Base-by-base conservation (phyloP, 2,797 vertebrate species). In the Semaprochilodus insignis region DNA sequence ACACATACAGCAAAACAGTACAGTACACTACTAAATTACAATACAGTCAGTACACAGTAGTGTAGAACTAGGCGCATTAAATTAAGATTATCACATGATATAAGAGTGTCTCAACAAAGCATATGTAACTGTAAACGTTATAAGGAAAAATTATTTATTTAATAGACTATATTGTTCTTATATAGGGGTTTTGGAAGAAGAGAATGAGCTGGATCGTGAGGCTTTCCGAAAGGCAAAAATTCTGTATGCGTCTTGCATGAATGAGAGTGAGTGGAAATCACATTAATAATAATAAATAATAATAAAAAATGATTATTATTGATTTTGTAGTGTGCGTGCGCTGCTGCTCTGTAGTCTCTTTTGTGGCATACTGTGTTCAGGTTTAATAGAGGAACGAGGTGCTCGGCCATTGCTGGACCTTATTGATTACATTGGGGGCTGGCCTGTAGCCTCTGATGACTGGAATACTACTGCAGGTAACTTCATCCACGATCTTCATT, bases 191-290 rank as follows among this genome's bases (percentile, higher is more conserved):
- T 92, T 99, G 72, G 97, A 99, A 91, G 95, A 90, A 6, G 81
- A 95, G 57, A 91, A 88, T 1, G 81, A 90, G 78, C 82, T 90
- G 54, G 97, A 98, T 97, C 90, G 67, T 48, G 21, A 48, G 13
- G 67, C 67, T 48, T 70, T 70, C 13, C 94, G 85, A 90, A 99
- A 98, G 89, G 97, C 97, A 78, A 98, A 97, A 92, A 89, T 87
- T 54, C 96, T 98, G 14, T 99, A 98, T 89, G 95, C 87, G 84
- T 99, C 97, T 79, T 99, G 97, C 93, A 97, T 99, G 96, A 97
- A 99, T 60, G 95, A 99, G 83, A 96, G 98, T 99, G 93, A 96
- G 96, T 91, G 23, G 67, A 86, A 7, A 5, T n/a, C n/a, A n/a
- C n/a, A n/a, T n/a, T n/a, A n/a, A n/a, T 27, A 63, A 40, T 40